These are phyloP conservation scores for Ethmia dodecea DNA, from an alignment of 2,888 invertebrate species.

Conservation along the genomic window DNA sequence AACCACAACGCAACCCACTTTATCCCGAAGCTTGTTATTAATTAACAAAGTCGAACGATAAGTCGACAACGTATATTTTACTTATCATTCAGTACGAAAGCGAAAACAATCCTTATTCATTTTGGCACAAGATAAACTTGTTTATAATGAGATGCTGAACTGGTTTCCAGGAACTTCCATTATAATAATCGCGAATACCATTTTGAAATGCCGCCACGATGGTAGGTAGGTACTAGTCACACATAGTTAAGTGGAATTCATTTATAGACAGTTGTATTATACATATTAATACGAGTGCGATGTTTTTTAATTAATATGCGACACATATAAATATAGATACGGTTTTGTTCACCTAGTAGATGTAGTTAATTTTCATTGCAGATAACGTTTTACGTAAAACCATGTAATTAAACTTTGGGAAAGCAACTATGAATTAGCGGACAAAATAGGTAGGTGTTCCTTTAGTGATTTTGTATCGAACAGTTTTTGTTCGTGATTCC, in stretches of 20 bases:
- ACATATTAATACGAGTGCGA: too few relatives aligned
- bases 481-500: too few relatives aligned
- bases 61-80: slow-evolving; percentile 28
- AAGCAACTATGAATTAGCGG: too few relatives aligned
- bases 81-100: slow-evolving; percentile 48
- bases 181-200: slow-evolving; percentile 7
- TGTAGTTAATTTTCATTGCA: not conserved
- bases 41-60: slow-evolving; percentile 62
- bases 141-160: slow-evolving; percentile 30
- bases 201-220: slow-evolving; percentile 2
- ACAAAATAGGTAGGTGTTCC: too few relatives aligned
- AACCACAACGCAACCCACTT: slow-evolving; percentile 30
- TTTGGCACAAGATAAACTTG: slow-evolving; percentile 35
- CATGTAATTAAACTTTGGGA: too few relatives aligned
- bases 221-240: too few relatives aligned
- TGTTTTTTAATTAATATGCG: too few relatives aligned
- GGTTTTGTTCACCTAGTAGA: not conserved
- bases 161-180: slow-evolving; percentile 36
- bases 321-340: not conserved
- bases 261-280: too few relatives aligned
- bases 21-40: slow-evolving; percentile 48
- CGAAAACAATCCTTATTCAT: slow-evolving; percentile 45
- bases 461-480: too few relatives aligned
- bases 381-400: too few relatives aligned
- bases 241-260: too few relatives aligned